Evolutionary conservation across 1,140 invertebrate species (phyloP).

Genomic region (Lineus longissimus): DNA sequence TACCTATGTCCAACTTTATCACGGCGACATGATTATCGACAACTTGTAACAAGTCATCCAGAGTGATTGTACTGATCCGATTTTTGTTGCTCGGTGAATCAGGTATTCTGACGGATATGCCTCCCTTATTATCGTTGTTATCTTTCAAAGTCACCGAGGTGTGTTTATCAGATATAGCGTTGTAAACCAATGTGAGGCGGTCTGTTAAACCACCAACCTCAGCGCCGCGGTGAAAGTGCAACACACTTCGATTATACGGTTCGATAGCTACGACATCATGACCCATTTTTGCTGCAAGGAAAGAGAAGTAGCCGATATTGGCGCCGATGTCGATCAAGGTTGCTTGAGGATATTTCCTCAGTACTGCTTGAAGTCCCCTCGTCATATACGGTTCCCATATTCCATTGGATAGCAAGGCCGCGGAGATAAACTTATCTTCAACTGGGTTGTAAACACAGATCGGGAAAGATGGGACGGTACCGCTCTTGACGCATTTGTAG

Average conservation of each 20-base stretch:
- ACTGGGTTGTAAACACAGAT: conserved; percentile 31
- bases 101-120: conserved; percentile 24
- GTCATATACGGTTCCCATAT: conserved; percentile 42
- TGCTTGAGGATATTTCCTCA: conserved; percentile 22
- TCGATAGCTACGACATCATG: conserved; percentile 42
- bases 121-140: conserved; percentile 37
- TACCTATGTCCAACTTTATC: conserved; percentile 35
- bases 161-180: conserved; percentile 34
- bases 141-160: conserved; percentile 21
- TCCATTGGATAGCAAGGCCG: conserved; percentile 27
- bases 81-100: neutral
- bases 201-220: conserved; percentile 20
- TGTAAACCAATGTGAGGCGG: conserved; percentile 28
- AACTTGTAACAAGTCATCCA: conserved; percentile 30
- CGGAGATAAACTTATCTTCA: conserved; percentile 37
- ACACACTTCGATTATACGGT: conserved; percentile 30
- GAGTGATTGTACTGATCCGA: conserved; percentile 15
- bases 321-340: conserved; percentile 41
- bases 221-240: conserved; percentile 23
- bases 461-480: conserved; percentile 25
- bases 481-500: conserved; percentile 22
- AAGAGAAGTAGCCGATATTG: conserved; percentile 40
- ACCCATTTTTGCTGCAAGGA: conserved; percentile 33
- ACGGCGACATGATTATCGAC: conserved; percentile 18
- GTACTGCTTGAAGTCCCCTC: conserved; percentile 22